Evolutionary conservation across 2,797 vertebrate genomes (phyloP).

Genomic region (Limnodromus scolopaceus): DNA sequence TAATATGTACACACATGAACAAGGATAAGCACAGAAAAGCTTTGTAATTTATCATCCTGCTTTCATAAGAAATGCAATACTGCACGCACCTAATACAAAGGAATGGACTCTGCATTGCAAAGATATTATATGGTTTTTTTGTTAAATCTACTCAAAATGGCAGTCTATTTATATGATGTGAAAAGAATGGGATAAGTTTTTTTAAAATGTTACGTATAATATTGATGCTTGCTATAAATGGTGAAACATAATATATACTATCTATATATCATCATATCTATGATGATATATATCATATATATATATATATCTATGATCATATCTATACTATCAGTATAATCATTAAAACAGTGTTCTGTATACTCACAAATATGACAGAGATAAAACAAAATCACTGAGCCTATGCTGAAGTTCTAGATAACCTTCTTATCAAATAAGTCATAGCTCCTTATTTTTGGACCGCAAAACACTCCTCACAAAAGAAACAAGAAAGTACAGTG

Average conservation of each 20-base stretch:
- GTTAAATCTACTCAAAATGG: neutral
- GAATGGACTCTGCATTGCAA: neutral
- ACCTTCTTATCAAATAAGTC: neutral
- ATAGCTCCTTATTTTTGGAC: neutral
- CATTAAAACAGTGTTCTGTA: neutral
- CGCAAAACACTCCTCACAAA: neutral
- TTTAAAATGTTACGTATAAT: neutral
- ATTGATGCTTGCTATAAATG: neutral
- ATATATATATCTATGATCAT: too few species aligned
- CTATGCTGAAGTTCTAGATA: neutral
- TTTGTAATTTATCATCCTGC: neutral
- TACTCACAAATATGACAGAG: neutral
- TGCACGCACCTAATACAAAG: neutral
- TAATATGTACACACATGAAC: neutral
- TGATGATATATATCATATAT: too few species aligned
- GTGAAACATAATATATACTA: neutral
- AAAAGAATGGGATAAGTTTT: neutral
- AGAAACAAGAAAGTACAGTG: neutral
- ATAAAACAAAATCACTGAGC: neutral
- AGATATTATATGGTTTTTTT: neutral
- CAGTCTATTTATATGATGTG: neutral
- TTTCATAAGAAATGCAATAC: neutral
- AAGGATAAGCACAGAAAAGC: neutral
- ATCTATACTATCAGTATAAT: too few species aligned
- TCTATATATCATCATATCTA: too few species aligned